Evolutionary conservation across 2,113 vertebrate species (phyloP), one percentile per base, ranked within the genome.

Genomic region (Perca schrenkii): DNA sequence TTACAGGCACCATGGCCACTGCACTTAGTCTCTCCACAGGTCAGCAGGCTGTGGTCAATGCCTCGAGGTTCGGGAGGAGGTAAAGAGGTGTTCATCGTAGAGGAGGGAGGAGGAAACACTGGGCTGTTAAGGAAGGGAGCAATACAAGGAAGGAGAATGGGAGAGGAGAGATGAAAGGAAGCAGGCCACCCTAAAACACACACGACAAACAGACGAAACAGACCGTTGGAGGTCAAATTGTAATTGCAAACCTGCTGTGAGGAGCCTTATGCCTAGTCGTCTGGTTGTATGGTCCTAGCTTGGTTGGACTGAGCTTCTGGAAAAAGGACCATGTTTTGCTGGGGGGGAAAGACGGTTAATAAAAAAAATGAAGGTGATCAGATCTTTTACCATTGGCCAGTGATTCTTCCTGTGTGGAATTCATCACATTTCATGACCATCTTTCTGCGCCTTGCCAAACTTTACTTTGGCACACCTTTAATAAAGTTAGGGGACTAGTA

Each of bases 11-110:
- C 97, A 0, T 57, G 94, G 62, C 92, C 84, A 6, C 86, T 93
- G 65, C 97, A 98, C 0, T 68, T 89, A 13, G 90, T 77, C 0
- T 93, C 92, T 73, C 90, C 90, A 47, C 97, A 98, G 0, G 94
- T 92, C 16, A 87, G 68, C 0, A 91, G 85, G 57, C 75, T 88
- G 65, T 82, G 4, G 70, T 93, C 86, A 3, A 86, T 92, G 52
- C 77, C 82, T 67, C 86, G 50, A 0, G 54, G 40, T 25, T 61
- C 60, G 21, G 21, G 43, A 14, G 16, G 4, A 25, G 61, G 61
- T 0, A 8, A 2, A n/a, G 56, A 3, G 40, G 53, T 70, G 68
- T 53, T 8, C 89, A 93, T 91, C 0, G 8, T 21, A 2, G 52
- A 53, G n/a, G 64, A 57, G 4, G 60, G 36, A 17, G 10, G 25